phyloP scores from a whole-genome alignment of 2,113 vertebrate genomes.

The Chascanopsetta lugubris region DNA sequence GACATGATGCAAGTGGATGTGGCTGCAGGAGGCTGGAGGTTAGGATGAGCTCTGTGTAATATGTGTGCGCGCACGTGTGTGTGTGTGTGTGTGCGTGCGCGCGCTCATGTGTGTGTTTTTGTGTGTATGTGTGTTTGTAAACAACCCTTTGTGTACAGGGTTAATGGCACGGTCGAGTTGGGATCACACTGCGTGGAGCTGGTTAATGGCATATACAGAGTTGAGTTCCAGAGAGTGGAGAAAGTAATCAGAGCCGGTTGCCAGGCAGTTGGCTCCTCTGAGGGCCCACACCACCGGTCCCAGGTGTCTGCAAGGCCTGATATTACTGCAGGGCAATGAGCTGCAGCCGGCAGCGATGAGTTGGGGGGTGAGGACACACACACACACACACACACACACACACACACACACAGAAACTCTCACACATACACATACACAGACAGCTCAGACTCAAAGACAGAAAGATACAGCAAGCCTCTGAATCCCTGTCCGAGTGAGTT shows the following conservation, averaged over 20 bases:
- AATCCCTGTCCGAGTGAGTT: constrained; percentile 26
- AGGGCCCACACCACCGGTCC: constrained; percentile 70
- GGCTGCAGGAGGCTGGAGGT: constrained; percentile 13
- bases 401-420: not conserved
- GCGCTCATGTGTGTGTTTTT: constrained; percentile 28
- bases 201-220: constrained; percentile 76
- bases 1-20: constrained; percentile 12
- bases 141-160: constrained; percentile 64
- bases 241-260: constrained; percentile 80
- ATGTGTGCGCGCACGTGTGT: constrained; percentile 17
- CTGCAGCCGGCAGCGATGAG: constrained; percentile 70
- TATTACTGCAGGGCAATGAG: constrained; percentile 80
- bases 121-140: constrained; percentile 46
- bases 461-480: constrained; percentile 10
- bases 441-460: constrained; percentile 16
- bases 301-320: constrained; percentile 75
- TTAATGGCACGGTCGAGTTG: constrained; percentile 66
- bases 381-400: constrained; percentile 10
- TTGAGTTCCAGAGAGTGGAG: constrained; percentile 78
- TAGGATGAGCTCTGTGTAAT: constrained; percentile 23
- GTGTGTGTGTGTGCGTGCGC: constrained; percentile 23
- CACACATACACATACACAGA: not conserved
- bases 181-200: constrained; percentile 60
- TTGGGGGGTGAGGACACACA: constrained; percentile 16
- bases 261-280: constrained; percentile 72